A percentile compares a stretch with the other conserved stretches of the same genome.
Conservation (phyloP, 2,113 vertebrate species). For the Hemibagrus wyckioides region DNA sequence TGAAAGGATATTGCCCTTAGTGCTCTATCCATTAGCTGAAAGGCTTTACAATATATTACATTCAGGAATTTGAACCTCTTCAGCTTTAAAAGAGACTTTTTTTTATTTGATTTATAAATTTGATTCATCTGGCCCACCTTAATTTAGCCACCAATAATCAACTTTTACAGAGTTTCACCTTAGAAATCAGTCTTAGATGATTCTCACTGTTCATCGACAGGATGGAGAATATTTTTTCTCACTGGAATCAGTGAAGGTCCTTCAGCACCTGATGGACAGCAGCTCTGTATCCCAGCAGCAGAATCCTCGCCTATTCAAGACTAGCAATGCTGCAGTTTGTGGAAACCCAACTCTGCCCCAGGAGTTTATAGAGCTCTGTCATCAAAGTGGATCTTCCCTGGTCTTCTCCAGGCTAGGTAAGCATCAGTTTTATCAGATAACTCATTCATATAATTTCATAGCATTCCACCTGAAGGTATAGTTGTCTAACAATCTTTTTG, state of each 20-base stretch:
- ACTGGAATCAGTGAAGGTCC: conserved; percentile 77
- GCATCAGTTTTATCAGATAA: conserved; percentile 38
- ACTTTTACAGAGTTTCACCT: not conserved
- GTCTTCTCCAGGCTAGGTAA: conserved; percentile 74
- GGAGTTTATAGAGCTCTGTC: conserved; percentile 75
- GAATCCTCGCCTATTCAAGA: conserved; percentile 38
- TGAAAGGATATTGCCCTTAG: not conserved
- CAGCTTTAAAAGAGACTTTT: not conserved
- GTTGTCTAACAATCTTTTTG: not conserved
- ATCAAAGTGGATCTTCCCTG: conserved; percentile 58
- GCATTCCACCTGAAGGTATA: not conserved
- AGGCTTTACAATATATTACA: not conserved
- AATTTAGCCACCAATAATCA: not conserved
- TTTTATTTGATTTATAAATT: not conserved
- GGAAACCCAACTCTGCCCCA: conserved; percentile 68
- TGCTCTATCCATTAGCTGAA: not conserved
- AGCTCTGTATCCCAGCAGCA: not conserved
- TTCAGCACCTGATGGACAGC: conserved; percentile 68
- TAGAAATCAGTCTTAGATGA: not conserved
- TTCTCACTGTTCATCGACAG: conserved; percentile 58
- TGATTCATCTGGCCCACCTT: not conserved
- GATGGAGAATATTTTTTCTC: conserved; percentile 78
- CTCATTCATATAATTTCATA: not conserved
- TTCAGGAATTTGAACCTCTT: not conserved
- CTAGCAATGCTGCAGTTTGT: conserved; percentile 58